Evolutionary conservation across 2,888 invertebrate species (phyloP).

Genomic region (Acanthococcus lagerstroemiae): DNA sequence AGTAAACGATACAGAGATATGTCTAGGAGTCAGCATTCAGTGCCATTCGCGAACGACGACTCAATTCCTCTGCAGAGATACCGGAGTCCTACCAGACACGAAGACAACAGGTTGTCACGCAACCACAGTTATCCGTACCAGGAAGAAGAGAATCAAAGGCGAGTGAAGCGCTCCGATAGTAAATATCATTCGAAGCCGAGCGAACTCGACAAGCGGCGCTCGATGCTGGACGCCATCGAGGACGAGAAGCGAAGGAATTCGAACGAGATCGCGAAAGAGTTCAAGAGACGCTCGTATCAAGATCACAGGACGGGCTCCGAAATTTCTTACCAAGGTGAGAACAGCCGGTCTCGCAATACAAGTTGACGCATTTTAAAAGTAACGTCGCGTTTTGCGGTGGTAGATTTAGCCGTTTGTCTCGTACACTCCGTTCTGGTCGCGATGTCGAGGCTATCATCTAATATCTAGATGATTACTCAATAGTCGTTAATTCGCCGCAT

Average conservation of each 20-base stretch:
- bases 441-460: too few species aligned
- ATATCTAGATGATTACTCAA: too few species aligned
- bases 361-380: too few species aligned
- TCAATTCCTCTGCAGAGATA: constrained; percentile 38
- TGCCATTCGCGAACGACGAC: constrained; percentile 32
- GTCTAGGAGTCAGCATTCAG: constrained; percentile 31
- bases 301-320: constrained; percentile 38
- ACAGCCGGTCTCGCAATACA: too few species aligned
- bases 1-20: constrained; percentile 22
- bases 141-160: constrained; percentile 12
- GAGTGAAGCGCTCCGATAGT: constrained; percentile 28
- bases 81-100: constrained; percentile 36
- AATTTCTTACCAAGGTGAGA: constrained; percentile 40
- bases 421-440: too few species aligned
- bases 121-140: neutral
- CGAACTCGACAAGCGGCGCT: neutral
- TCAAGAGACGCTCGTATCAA: constrained; percentile 44
- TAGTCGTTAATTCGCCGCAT: too few species aligned
- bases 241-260: constrained; percentile 45
- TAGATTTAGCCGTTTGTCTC: too few species aligned
- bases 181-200: constrained; percentile 9
- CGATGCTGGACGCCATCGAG: constrained; percentile 41
- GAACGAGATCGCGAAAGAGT: constrained; percentile 45
- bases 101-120: neutral
- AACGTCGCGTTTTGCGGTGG: too few species aligned